Evolutionary conservation across 2,888 invertebrate genomes (phyloP).

Genomic region (Acrocyrtus sp.): DNA sequence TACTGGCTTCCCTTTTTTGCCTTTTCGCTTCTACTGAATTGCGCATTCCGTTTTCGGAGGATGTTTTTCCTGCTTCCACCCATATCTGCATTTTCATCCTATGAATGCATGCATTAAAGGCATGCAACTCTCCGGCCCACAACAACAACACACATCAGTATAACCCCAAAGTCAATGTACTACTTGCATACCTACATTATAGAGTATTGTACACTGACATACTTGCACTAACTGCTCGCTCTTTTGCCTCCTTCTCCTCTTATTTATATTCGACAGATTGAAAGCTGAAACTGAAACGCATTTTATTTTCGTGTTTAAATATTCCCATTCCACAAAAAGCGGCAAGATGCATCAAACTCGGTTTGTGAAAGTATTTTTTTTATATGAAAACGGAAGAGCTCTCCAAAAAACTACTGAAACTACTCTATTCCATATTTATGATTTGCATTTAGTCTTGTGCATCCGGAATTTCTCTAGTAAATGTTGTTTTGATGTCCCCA

Average conservation of each 20-base stretch:
- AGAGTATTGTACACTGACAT: neutral
- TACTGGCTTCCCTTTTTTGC: slow-evolving; percentile 6
- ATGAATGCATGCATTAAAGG: neutral
- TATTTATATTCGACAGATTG: slow-evolving; percentile 9
- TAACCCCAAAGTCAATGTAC: neutral
- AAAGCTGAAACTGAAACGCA: too few species aligned
- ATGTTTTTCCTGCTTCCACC: slow-evolving; percentile 18
- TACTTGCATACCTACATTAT: neutral
- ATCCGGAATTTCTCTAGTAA: neutral
- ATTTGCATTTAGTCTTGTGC: neutral
- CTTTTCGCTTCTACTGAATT: neutral
- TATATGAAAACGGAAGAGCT: neutral
- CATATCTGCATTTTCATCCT: slow-evolving; percentile 19
- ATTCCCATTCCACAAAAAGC: neutral
- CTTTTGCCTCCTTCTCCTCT: neutral
- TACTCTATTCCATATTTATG: slow-evolving; percentile 14
- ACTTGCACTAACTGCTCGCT: neutral
- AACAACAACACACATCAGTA: slow-evolving; percentile 13
- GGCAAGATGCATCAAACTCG: slow-evolving; percentile 3
- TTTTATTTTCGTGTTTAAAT: too few species aligned
- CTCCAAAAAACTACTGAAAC: neutral
- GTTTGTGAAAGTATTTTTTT: neutral
- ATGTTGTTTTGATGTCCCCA: too few species aligned
- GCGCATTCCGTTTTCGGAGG: too few species aligned
- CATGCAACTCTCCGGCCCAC: slow-evolving; percentile 1